Conservation (phyloP, 2,113 vertebrate species). For the Lathamus discolor region DNA sequence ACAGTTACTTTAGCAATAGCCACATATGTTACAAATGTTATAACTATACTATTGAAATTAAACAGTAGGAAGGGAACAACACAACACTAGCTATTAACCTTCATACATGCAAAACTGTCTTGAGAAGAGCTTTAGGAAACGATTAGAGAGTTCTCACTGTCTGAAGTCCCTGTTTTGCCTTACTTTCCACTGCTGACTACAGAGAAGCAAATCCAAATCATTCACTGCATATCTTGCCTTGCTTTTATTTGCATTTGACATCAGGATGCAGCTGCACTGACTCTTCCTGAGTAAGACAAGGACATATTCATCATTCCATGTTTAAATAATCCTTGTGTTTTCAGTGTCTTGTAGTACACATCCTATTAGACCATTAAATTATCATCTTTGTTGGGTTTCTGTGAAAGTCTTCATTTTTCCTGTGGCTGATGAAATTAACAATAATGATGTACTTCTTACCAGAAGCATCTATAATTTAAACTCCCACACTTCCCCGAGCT, state of each 20-base stretch:
- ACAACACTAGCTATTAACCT: neutral
- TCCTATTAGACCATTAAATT: neutral
- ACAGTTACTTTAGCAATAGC: neutral
- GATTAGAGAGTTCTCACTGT: neutral
- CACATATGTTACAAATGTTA: neutral
- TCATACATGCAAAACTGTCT: neutral
- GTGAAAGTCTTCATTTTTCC: neutral
- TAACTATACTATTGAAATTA: neutral
- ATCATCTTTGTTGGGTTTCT: neutral
- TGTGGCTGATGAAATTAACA: neutral
- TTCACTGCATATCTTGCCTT: neutral
- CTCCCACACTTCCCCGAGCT: neutral
- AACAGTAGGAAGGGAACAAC: neutral
- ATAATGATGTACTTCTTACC: neutral
- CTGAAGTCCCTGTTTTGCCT: neutral
- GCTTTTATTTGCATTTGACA: neutral
- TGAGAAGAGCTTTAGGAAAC: neutral
- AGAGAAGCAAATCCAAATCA: neutral
- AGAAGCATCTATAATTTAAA: neutral
- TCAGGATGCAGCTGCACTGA: neutral
- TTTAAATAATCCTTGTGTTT: constrained; percentile 19
- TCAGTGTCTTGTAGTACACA: neutral
- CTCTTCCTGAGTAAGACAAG: neutral
- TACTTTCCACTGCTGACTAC: neutral
- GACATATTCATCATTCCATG: neutral